Base-by-base conservation (phyloP, 2,797 vertebrate species). In the Hippoglossus hippoglossus region DNA sequence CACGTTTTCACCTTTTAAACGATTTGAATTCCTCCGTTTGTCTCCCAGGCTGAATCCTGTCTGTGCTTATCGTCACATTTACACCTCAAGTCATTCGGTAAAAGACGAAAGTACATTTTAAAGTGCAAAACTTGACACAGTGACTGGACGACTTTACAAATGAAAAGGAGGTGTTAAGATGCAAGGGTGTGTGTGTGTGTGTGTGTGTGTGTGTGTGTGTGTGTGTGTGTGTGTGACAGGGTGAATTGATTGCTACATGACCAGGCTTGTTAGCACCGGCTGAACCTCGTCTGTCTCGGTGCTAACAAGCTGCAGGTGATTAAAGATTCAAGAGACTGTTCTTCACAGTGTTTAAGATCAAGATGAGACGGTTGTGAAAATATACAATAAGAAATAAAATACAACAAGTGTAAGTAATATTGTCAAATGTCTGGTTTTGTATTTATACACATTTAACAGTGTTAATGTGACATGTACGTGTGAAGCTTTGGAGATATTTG, bases 91-190 rank as follows among this genome's bases (percentile, higher is more conserved):
- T 66, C 2, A 50, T 82, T 80, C 60, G 25, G 54, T 39, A 19
- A 78, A 62, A 75, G 58, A 75, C 58, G 0, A 75, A 82, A 75
- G 73, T 62, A 56, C 39, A 0, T 57, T 57, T 60, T 61, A 1
- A 24, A 68, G 70, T 47, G 67, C 46, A 25, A 15, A 50, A n/a
- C 6, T 39, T 44, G 60, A 61, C 41, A 44, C 21, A 13, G 57
- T 53, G 75, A 57, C 39, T 79, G 6, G 6, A 28, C 1, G 25
- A 76, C 75, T 22, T 41, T 47, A 25, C 18, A 16, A 49, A 6
- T 74, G 72, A 72, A 73, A 70, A 59, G 22, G 22, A 22, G 71
- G 64, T 77, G n/a, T 73, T 67, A 63, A 70, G 56, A 51, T 79
- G 68, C 6, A 31, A 13, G 18, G 1, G 19, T 49, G 46, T 46